Evolutionary conservation across 2,888 invertebrate species (phyloP).

Genomic region (Galerucella calmariensis): DNA sequence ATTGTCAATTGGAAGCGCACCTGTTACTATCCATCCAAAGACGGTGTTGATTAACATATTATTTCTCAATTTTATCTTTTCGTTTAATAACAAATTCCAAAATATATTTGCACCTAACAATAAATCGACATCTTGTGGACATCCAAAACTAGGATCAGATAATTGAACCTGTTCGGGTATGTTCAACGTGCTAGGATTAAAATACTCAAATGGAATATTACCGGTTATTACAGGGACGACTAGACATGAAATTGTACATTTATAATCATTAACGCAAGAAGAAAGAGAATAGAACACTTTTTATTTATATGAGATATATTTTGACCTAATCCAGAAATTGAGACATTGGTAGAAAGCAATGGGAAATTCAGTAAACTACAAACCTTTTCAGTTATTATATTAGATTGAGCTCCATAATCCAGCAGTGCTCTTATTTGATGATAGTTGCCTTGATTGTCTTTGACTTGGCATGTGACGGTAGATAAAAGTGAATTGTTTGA

Average conservation of each 20-base stretch:
- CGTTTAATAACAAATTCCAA: constrained; percentile 25
- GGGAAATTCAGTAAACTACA: background rate
- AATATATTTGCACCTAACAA: constrained; percentile 20
- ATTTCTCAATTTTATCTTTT: constrained; percentile 20
- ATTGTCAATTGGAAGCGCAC: constrained; percentile 17
- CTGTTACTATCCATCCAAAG: constrained; percentile 44
- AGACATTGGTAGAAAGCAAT: background rate
- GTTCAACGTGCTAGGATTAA: background rate
- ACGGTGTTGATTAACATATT: constrained; percentile 34
- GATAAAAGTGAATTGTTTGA: background rate
- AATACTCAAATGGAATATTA: constrained; percentile 1
- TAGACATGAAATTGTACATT: background rate
- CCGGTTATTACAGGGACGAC: constrained; percentile 2
- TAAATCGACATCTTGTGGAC: background rate
- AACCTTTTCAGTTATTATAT: background rate
- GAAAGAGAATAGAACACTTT: background rate
- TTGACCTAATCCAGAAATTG: background rate
- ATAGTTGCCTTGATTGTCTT: background rate
- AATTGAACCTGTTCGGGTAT: constrained; percentile 3
- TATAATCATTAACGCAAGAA: constrained; percentile 2
- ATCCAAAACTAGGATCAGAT: background rate
- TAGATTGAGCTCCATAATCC: constrained; percentile 2
- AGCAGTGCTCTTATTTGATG: constrained; percentile 2
- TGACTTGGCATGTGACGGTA: background rate
- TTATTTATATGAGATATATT: background rate